These are phyloP conservation scores for Cryptus armator DNA, from an alignment of 2,888 invertebrate species.

Conservation along the genomic window DNA sequence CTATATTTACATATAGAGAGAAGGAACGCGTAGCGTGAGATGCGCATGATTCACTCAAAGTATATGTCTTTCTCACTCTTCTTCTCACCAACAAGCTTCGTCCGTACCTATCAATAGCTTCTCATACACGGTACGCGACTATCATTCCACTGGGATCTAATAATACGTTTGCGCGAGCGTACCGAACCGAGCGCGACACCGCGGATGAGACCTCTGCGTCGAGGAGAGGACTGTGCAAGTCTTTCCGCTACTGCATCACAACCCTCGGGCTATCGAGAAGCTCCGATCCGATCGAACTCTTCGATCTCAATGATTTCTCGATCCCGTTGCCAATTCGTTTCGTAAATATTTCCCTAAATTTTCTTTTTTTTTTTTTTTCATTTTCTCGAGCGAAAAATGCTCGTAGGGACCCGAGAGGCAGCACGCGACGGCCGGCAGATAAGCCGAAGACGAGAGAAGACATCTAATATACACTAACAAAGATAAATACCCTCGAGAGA, in stretches of 20 bases:
- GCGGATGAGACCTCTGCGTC: constrained; percentile 48
- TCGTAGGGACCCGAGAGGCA: not conserved
- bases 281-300: too few species aligned
- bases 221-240: constrained; percentile 10
- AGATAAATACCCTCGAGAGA: not conserved
- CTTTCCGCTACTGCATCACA: constrained; percentile 38
- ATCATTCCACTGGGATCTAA: constrained; percentile 82
- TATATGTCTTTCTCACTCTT: constrained; percentile 65
- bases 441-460: constrained; percentile 2
- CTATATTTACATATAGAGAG: constrained; percentile 1
- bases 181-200: constrained; percentile 57
- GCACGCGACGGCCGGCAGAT: constrained; percentile 30
- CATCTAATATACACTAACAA: not conserved
- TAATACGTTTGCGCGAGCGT: constrained; percentile 77
- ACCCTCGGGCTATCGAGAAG: not conserved
- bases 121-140: constrained; percentile 82
- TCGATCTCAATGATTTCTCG: not conserved
- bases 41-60: constrained; percentile 79
- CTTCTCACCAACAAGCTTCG: constrained; percentile 57
- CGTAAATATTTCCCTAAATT: not conserved
- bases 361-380: too few species aligned
- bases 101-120: constrained; percentile 81
- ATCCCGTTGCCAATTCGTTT: too few species aligned
- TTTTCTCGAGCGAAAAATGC: too few species aligned
- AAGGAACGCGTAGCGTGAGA: constrained; percentile 52